Evolutionary conservation across 1,140 invertebrate genomes (phyloP), one percentile per base, ranked within the genome.

Genomic region (Drosophila jambulina): DNA sequence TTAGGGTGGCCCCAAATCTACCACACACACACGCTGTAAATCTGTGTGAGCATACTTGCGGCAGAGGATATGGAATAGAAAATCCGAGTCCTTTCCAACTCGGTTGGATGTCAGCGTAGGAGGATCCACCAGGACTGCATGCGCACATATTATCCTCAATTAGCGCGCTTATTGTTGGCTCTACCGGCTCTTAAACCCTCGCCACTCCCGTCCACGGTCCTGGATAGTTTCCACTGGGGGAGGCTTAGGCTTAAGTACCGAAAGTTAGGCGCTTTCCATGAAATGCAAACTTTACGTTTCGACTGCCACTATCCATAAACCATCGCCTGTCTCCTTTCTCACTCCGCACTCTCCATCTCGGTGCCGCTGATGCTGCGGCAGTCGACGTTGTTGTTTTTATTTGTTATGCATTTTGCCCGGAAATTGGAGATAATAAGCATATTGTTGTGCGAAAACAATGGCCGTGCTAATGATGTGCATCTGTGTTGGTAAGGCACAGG

Each of bases 341-440:
- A 23, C 34, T 36, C 42, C 38, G 17, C n/a, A 25, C n/a, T 40
- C 25, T 21, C 23, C 27, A 6, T 51, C 36, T n/a, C 46, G 23
- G 15, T 54, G 29, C 25, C 45, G 2, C 29, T 38, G 36, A 17
- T 42, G 45, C 21, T 32, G 53, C 12, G 49, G 49, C 27, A 32
- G 27, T 15, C 43, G 53, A 21, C 82, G 78, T 77, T 86, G 80
- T 87, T 87, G 84, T 75, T 87, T 88, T 88, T 87, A 87, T 87
- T 88, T 87, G 85, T 84, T 80, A 80, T 87, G 84, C 84, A 87
- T 90, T 87, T 87, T 87, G 85, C 80, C 80, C 84, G 84, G 84
- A 87, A 87, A 87, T 87, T 87, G 84, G 69, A 87, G 84, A 87
- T 87, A 87, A 87, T 87, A 87, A 87, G 84, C 84, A 87, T 87